A percentile compares a stretch with the other conserved stretches of the same genome.
phyloP scores from a whole-genome alignment of 2,797 vertebrate genomes.

The Scleropages formosus region DNA sequence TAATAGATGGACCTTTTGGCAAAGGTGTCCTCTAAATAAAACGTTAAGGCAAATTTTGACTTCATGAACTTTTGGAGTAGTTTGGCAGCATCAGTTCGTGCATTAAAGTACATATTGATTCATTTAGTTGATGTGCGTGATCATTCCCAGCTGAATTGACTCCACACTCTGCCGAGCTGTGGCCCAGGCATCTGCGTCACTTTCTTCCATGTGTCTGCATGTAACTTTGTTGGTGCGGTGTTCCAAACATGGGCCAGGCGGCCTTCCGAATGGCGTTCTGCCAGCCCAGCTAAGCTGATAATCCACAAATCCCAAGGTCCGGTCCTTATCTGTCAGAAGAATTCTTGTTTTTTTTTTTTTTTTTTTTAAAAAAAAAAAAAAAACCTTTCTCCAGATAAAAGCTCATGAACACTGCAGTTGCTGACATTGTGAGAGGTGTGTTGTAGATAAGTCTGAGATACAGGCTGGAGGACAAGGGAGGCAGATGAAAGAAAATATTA shows the following conservation, averaged over 20 bases:
- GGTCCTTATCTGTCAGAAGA: constrained; percentile 63
- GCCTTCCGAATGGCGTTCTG: not conserved
- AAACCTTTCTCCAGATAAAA: constrained; percentile 69
- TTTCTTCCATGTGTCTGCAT: constrained; percentile 25
- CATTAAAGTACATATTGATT: too few species aligned
- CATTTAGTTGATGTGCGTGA: not conserved
- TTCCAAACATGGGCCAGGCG: too few species aligned
- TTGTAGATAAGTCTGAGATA: constrained; percentile 65
- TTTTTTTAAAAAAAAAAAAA: too few species aligned
- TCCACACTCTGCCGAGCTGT: not conserved
- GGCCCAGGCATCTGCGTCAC: not conserved
- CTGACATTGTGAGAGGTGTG: constrained; percentile 59
- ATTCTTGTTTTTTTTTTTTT: too few species aligned
- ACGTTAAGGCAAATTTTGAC: too few species aligned
- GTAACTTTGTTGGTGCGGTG: not conserved
- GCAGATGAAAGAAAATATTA: too few species aligned
- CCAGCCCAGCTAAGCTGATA: not conserved
- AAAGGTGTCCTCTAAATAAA: too few species aligned
- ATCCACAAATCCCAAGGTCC: not conserved
- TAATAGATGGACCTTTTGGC: too few species aligned
- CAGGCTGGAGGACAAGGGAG: constrained; percentile 44
- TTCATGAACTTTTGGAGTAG: too few species aligned
- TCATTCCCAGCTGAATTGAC: not conserved
- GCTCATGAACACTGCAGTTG: constrained; percentile 64
- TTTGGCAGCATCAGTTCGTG: too few species aligned